A percentile compares a stretch with the other conserved stretches of the same genome.
These are phyloP conservation scores for Ophion costatus DNA, from an alignment of 2,888 invertebrate genomes.

Conservation along the genomic window DNA sequence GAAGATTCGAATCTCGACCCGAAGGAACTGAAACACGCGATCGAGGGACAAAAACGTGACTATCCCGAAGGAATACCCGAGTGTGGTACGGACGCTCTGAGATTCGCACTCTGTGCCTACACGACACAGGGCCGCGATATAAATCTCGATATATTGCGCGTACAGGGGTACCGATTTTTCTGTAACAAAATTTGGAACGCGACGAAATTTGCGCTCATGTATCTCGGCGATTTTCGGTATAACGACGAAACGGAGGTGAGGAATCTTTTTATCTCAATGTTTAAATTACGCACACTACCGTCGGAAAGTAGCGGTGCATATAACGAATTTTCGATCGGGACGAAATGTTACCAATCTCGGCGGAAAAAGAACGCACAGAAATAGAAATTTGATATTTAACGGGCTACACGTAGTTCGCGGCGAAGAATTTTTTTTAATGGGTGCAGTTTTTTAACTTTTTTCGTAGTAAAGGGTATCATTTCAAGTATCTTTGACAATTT, in stretches of 20 bases:
- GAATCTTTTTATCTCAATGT: not conserved
- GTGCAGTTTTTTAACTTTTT: no score
- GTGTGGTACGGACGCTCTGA: slow-evolving; percentile 97
- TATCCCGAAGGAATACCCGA: slow-evolving; percentile 97
- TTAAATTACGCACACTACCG: not conserved
- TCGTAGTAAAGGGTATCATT: no score
- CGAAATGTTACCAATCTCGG: not conserved
- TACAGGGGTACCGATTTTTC: slow-evolving; percentile 97
- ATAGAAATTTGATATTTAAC: no score
- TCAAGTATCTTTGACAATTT: no score
- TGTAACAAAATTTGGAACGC: slow-evolving; percentile 99
- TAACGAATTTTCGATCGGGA: not conserved
- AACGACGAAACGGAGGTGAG: slow-evolving; percentile 80
- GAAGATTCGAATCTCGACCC: slow-evolving; percentile 93
- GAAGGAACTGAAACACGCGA: slow-evolving; percentile 86
- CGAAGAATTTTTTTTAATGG: no score
- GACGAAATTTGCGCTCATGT: slow-evolving; percentile 94
- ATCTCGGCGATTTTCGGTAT: slow-evolving; percentile 86
- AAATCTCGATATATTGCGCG: slow-evolving; percentile 97
- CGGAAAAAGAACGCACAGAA: not conserved
- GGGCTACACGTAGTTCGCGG: no score
- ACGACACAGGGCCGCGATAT: slow-evolving; percentile 96
- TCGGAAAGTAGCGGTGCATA: not conserved
- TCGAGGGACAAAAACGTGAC: slow-evolving; percentile 84
- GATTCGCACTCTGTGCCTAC: slow-evolving; percentile 95